Conservation (phyloP, 2,888 invertebrate genomes). For the Limnephilus rhombicus region DNA sequence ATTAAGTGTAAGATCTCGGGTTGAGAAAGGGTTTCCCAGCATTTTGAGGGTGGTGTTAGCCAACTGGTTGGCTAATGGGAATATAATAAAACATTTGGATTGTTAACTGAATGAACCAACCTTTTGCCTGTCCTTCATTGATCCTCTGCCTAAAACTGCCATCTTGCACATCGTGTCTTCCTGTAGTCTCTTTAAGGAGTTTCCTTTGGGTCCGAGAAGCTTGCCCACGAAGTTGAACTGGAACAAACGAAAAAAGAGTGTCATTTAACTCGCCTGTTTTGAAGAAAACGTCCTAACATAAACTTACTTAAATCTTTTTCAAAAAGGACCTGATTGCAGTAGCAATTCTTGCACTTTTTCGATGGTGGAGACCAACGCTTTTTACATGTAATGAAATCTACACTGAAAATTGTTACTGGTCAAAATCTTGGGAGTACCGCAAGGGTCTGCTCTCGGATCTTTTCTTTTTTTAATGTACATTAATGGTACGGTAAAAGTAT, state of each 20-base stretch:
- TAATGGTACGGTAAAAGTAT: too few relatives aligned
- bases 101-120: constrained; percentile 73
- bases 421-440: too few relatives aligned
- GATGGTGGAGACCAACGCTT: too few relatives aligned
- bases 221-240: constrained; percentile 98
- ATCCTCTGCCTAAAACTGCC: constrained; percentile 95
- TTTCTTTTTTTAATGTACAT: too few relatives aligned
- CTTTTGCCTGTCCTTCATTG: constrained; percentile 96
- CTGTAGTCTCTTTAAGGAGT: constrained; percentile 93
- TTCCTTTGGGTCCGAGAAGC: constrained; percentile 94
- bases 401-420: too few relatives aligned
- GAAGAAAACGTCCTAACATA: too few relatives aligned
- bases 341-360: too few relatives aligned
- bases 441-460: too few relatives aligned
- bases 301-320: too few relatives aligned
- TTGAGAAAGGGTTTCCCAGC: background rate
- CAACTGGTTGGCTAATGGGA: background rate
- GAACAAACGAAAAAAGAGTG: constrained; percentile 45
- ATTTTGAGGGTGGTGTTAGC: background rate
- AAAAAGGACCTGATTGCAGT: too few relatives aligned
- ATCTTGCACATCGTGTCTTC: constrained; percentile 98
- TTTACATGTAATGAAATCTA: too few relatives aligned
- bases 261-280: background rate
- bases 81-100: background rate
- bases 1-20: background rate